phyloP scores from a whole-genome alignment of 1,140 invertebrate species.

The Ectropis grisescens region DNA sequence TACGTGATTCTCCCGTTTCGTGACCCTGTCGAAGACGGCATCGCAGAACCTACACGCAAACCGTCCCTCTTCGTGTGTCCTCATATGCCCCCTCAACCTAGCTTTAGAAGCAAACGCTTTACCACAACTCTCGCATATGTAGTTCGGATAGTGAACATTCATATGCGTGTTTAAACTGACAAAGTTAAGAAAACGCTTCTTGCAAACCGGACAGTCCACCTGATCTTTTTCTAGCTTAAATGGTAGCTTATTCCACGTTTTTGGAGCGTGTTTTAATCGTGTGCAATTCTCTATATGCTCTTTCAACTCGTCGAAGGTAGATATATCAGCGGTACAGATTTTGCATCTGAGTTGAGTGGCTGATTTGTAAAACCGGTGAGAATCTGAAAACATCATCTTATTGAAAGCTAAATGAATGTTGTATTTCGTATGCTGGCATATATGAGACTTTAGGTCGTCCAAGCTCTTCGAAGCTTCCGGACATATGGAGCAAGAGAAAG shows the following conservation, averaged over 20 bases:
- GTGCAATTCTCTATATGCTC: slow-evolving; percentile 35
- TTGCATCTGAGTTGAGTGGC: slow-evolving; percentile 30
- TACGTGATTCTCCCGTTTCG: slow-evolving; percentile 45
- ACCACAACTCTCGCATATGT: slow-evolving; percentile 61
- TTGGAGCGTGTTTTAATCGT: slow-evolving; percentile 15
- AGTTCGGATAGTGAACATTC: slow-evolving; percentile 56
- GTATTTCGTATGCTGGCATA: slow-evolving; percentile 26
- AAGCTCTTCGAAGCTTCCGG: slow-evolving; percentile 29
- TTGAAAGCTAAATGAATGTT: slow-evolving; percentile 43
- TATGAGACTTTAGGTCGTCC: slow-evolving; percentile 40
- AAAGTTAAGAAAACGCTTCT: slow-evolving; percentile 51
- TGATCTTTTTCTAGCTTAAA: slow-evolving; percentile 58
- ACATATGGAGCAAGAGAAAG: slow-evolving; percentile 39
- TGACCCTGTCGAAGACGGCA: slow-evolving; percentile 45
- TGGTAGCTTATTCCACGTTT: slow-evolving; percentile 39
- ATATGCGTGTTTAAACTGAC: slow-evolving; percentile 62
- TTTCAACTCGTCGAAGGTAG: slow-evolving; percentile 31
- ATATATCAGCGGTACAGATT: slow-evolving; percentile 32
- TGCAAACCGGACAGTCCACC: slow-evolving; percentile 63
- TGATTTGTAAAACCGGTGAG: slow-evolving; percentile 36
- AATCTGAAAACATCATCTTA: slow-evolving; percentile 42
- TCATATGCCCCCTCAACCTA: slow-evolving; percentile 66
- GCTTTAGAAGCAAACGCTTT: slow-evolving; percentile 68
- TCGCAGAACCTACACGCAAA: slow-evolving; percentile 84
- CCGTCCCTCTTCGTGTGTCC: slow-evolving; percentile 66